Conservation (phyloP, 2,888 invertebrate species). For the Drosophila meridionalis region DNA sequence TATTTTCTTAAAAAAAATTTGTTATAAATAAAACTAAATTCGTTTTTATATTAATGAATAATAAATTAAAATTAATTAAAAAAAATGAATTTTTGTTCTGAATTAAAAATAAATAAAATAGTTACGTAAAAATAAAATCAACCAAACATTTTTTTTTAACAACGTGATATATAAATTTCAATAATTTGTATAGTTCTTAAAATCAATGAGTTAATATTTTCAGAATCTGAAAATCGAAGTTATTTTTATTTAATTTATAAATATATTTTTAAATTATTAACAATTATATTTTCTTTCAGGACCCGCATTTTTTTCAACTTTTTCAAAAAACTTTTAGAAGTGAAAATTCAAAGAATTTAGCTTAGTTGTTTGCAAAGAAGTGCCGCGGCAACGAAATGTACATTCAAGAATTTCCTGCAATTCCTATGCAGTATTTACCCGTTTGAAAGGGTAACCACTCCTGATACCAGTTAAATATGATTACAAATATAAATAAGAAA, state of each 20-base stretch:
- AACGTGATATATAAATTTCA: neutral
- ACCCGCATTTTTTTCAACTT: neutral
- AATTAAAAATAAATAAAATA: no score
- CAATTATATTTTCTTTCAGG: neutral
- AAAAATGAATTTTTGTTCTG: no score
- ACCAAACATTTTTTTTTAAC: neutral
- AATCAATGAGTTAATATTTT: no score
- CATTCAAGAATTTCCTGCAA: neutral
- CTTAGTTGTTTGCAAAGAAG: neutral
- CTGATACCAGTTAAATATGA: constrained; percentile 6
- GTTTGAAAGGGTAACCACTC: constrained; percentile 4
- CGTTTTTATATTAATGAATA: neutral
- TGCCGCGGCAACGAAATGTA: neutral
- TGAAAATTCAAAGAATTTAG: neutral
- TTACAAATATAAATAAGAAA: neutral
- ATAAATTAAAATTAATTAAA: neutral
- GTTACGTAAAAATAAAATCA: no score
- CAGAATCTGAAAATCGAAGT: neutral
- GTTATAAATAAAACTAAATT: neutral
- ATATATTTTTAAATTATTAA: neutral
- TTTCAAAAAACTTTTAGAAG: neutral
- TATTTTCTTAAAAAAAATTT: neutral
- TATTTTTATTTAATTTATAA: neutral
- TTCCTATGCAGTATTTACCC: neutral
- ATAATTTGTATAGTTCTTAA: neutral